A percentile compares a stretch with the other conserved stretches of the same genome.
These are phyloP conservation scores for Tyrophagus putrescentiae DNA, from an alignment of 1,140 invertebrate genomes.

Conservation along the genomic window DNA sequence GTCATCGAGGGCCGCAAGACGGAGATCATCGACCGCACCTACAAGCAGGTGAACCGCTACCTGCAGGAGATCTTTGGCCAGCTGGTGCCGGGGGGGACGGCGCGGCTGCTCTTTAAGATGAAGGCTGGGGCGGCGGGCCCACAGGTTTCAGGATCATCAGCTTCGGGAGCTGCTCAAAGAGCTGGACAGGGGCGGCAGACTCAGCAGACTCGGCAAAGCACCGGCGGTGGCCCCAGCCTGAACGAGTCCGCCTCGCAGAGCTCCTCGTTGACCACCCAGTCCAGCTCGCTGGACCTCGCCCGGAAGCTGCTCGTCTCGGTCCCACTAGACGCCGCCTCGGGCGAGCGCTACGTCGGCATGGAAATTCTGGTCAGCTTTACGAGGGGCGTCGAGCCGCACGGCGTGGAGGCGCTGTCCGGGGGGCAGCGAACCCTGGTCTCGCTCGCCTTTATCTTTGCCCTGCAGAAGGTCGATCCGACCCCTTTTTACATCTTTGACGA, in stretches of 20 bases:
- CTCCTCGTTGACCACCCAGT: neutral
- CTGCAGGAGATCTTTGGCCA: constrained; percentile 97
- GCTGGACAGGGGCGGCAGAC: constrained; percentile 29
- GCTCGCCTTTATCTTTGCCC: constrained; percentile 90
- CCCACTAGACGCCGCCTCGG: too few species aligned
- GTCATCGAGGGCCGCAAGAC: constrained; percentile 88
- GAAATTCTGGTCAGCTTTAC: constrained; percentile 64
- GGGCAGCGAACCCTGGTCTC: constrained; percentile 97
- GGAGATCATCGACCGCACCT: constrained; percentile 95
- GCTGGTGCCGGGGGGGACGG: constrained; percentile 81
- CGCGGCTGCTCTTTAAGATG: constrained; percentile 79
- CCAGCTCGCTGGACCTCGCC: too few species aligned
- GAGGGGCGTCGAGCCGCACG: constrained; percentile 83
- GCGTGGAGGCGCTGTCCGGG: constrained; percentile 97
- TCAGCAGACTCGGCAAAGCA: neutral
- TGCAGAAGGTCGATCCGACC: constrained; percentile 98
- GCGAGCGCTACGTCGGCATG: constrained; percentile 42
- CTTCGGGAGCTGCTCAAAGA: constrained; percentile 29
- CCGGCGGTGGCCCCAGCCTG: neutral
- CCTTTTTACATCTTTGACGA: constrained; percentile 99
- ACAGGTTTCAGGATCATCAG: constrained; percentile 37
- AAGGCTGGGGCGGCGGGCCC: too few species aligned
- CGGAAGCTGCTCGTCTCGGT: too few species aligned
- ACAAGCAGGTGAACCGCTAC: constrained; percentile 97
- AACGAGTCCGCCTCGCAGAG: neutral